A percentile compares a stretch with the other conserved stretches of the same genome.
Conservation (phyloP, 30 jellyfish, hydroid and myxozoan species). For the Chironex yamaguchii region DNA sequence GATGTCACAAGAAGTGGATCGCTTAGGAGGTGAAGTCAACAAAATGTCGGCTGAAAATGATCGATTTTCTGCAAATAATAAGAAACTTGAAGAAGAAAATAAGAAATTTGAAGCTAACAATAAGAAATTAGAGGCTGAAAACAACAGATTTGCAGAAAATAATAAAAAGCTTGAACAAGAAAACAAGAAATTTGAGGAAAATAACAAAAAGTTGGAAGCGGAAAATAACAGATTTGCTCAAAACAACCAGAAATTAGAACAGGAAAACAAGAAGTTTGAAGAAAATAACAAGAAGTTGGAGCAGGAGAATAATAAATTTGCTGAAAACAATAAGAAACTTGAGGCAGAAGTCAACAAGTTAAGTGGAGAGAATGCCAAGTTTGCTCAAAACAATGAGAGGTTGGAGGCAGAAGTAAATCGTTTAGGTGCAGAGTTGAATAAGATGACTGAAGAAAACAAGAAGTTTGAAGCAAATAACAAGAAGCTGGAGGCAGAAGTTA, state of each 20-base stretch:
- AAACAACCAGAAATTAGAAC: conserved; percentile 86
- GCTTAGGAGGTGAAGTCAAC: conserved; percentile 82
- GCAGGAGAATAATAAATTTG: conserved; percentile 74
- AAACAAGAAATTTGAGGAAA: conserved; percentile 75
- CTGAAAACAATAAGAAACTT: conserved; percentile 73
- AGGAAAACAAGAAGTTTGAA: conserved; percentile 72
- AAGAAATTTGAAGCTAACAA: conserved; percentile 48
- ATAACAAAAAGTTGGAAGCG: conserved; percentile 70
- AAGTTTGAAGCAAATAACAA: conserved; percentile 84
- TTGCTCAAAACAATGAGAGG: conserved; percentile 86
- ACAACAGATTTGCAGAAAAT: conserved; percentile 82
- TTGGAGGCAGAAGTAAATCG: conserved; percentile 76
- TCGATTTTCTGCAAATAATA: conserved; percentile 80
- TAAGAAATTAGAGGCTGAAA: conserved; percentile 84
- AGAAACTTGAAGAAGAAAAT: conserved; percentile 60
- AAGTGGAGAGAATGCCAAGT: conserved; percentile 60
- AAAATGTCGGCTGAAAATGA: conserved; percentile 80
- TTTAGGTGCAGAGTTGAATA: conserved; percentile 75
- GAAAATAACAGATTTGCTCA: conserved; percentile 85
- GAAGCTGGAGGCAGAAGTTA: conserved; percentile 78
- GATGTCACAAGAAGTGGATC: conserved; percentile 76
- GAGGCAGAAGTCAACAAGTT: conserved; percentile 74
- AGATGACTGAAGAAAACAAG: conserved; percentile 68
- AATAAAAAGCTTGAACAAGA: conserved; percentile 85
- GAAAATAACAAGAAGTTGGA: conserved; percentile 82